Evolutionary conservation across 2,888 invertebrate species (phyloP).

Genomic region (Amphipoea oculea): DNA sequence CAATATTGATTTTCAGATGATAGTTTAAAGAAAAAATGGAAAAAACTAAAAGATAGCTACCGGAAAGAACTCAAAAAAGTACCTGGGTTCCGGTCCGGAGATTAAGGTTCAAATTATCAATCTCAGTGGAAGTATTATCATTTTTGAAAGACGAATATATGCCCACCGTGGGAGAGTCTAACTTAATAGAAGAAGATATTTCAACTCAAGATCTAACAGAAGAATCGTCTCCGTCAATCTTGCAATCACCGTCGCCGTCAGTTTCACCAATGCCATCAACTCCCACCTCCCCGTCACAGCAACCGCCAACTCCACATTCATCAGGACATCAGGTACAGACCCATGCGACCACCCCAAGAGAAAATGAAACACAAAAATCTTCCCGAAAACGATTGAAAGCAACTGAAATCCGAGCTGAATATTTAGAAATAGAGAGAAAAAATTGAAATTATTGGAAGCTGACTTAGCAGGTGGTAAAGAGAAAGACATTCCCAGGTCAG

Average conservation of each 20-base stretch:
- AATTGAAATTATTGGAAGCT: constrained; percentile 37
- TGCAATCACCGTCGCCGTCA: neutral
- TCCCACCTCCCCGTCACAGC: constrained; percentile 12
- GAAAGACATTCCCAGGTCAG: constrained; percentile 38
- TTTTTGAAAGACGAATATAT: constrained; percentile 16
- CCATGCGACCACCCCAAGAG: neutral
- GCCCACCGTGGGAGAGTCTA: constrained; percentile 4
- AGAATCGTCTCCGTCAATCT: constrained; percentile 3
- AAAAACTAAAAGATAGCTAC: constrained; percentile 15
- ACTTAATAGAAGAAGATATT: constrained; percentile 8
- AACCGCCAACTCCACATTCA: constrained; percentile 16
- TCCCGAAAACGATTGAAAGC: constrained; percentile 17
- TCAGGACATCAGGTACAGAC: neutral
- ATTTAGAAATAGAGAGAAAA: constrained; percentile 30
- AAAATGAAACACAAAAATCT: constrained; percentile 3
- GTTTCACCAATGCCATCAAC: constrained; percentile 11
- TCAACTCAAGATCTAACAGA: constrained; percentile 1
- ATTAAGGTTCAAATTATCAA: constrained; percentile 13
- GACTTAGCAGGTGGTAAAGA: constrained; percentile 39
- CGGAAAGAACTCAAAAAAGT: constrained; percentile 20
- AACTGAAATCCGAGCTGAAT: neutral
- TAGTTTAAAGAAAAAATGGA: constrained; percentile 19
- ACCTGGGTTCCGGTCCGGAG: neutral
- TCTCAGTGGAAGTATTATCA: constrained; percentile 22
- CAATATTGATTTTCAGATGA: constrained; percentile 12